These are phyloP conservation scores for Dryoscopus gambensis DNA, from an alignment of 2,113 vertebrate genomes.

Conservation along the genomic window DNA sequence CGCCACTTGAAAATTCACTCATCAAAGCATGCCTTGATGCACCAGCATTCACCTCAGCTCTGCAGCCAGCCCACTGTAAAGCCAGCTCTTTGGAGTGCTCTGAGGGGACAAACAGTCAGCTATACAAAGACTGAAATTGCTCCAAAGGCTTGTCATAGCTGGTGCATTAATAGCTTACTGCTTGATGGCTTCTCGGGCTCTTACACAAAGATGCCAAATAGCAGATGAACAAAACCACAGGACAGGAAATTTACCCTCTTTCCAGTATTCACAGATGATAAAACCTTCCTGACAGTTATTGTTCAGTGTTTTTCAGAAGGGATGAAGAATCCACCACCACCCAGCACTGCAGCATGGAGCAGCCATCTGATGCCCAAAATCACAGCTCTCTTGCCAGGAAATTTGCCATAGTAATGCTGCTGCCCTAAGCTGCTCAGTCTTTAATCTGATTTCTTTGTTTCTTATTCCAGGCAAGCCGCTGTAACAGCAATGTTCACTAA, in stretches of 20 bases:
- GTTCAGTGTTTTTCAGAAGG: background rate
- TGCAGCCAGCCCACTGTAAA: background rate
- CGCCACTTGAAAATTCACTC: background rate
- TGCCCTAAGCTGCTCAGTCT: background rate
- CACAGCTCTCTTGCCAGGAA: background rate
- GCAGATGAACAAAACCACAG: background rate
- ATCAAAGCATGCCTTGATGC: background rate
- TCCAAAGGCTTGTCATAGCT: background rate
- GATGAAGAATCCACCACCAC: background rate
- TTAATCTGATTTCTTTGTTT: constrained; percentile 38
- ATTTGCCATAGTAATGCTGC: background rate
- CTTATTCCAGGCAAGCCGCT: background rate
- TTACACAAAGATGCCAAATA: background rate
- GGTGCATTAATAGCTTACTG: background rate
- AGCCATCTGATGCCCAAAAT: background rate
- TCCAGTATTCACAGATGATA: background rate
- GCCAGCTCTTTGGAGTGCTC: background rate
- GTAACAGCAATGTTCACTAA: background rate
- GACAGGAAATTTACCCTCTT: background rate
- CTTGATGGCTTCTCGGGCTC: background rate
- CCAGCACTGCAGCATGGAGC: background rate
- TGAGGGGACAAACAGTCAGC: background rate
- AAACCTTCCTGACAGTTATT: background rate
- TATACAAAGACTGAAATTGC: background rate
- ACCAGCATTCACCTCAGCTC: background rate